Evolutionary conservation across 2,888 invertebrate species (phyloP), one percentile per base, ranked within the genome.

Genomic region (Eurytoma adleriae): DNA sequence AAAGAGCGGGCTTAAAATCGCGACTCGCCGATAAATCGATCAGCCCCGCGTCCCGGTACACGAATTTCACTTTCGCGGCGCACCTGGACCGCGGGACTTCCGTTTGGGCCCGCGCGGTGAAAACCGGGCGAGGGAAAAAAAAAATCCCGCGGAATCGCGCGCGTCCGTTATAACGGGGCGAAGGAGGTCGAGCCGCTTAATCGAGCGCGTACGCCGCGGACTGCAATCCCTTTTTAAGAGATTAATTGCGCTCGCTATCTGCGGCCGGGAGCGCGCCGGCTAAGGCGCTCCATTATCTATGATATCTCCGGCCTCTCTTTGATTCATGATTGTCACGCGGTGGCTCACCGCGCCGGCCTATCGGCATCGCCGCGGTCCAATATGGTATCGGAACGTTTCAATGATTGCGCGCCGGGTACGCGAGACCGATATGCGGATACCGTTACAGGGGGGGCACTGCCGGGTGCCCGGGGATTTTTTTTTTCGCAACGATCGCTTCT

Each of bases 151-250:
- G 64, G 64, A 64, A 64, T 52, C 50, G 71, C 48, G 54, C n/a
- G 66, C 59, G 50, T n/a, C 67, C 48, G 67, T 75, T 67, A 76
- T 64, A 64, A 18, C 18, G 30, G n/a, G 24, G n/a, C 48, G 76
- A 83, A 83, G 74, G 83, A 78, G 79, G 83, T 82, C 83, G 80
- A 80, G 61, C 75, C 83, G 83, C 79, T 83, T 84, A 83, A 84
- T 83, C 83, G 84, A 84, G 79, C 83, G 81, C 83, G 78, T 48
- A n/a, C 64, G 64, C 24, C 24, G 24, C 24, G 24, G 1, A 2
- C 64, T 40, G 48, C 64, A 48, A 64, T 78, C 64, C 73, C 52
- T 50, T 59, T 71, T 71, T 70, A 27, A 73, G 80, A 82, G 84
- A 83, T 83, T 83, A 78, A 79, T 79, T 79, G 79, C 74, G 62